Conservation (phyloP, 2,113 vertebrate genomes). For the Labrus mixtus region DNA sequence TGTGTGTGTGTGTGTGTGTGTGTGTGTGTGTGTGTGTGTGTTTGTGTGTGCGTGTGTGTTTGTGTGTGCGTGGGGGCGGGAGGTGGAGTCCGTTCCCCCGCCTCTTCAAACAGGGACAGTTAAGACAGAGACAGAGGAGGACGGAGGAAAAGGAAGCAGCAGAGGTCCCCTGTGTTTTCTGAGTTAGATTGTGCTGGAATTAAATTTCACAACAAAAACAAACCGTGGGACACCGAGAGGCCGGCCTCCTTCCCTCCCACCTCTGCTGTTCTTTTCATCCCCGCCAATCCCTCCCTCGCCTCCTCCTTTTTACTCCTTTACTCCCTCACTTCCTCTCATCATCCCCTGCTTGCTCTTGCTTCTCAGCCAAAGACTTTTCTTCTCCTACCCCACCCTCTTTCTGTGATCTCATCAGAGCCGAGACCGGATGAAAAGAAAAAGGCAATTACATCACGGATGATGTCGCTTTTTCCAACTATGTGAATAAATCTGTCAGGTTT, state of each 20-base stretch:
- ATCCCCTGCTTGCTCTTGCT: neutral
- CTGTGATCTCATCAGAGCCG: neutral
- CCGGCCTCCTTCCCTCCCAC: constrained; percentile 7
- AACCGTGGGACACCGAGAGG: constrained; percentile 36
- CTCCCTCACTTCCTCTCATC: neutral
- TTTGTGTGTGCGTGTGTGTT: too few species aligned
- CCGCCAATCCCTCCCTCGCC: neutral
- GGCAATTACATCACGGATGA: constrained; percentile 33
- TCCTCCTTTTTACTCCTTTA: neutral
- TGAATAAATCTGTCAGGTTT: neutral
- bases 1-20: constrained; percentile 14
- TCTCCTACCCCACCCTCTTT: neutral
- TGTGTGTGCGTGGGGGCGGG: constrained; percentile 26
- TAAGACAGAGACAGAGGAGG: constrained; percentile 32
- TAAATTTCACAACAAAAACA: constrained; percentile 65
- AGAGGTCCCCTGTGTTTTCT: constrained; percentile 50
- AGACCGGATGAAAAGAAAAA: constrained; percentile 16
- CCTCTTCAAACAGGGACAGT: constrained; percentile 40
- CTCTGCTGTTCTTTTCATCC: constrained; percentile 19
- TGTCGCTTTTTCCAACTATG: neutral
- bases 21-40: constrained; percentile 16
- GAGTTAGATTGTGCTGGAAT: constrained; percentile 58
- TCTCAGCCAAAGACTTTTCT: neutral
- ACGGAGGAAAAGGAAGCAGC: constrained; percentile 3
- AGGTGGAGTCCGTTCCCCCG: constrained; percentile 40